These are phyloP conservation scores for Pterocles gutturalis DNA, from an alignment of 2,113 vertebrate genomes.

Conservation along the genomic window DNA sequence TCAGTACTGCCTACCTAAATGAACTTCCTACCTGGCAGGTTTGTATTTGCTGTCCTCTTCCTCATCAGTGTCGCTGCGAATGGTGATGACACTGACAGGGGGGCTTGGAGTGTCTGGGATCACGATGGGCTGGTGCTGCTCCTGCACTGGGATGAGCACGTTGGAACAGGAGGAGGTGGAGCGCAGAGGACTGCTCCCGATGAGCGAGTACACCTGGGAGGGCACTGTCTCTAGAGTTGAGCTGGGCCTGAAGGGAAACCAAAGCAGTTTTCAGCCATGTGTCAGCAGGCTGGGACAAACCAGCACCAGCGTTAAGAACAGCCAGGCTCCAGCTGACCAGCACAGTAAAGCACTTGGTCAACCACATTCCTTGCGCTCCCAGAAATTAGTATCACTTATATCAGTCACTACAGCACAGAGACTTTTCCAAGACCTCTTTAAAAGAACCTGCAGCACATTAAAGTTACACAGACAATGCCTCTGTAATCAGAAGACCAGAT, in stretches of 20 bases:
- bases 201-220: conserved; percentile 82
- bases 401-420: not conserved
- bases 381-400: not conserved
- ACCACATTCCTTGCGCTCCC: not conserved
- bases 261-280: not conserved
- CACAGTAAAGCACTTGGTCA: not conserved
- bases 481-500: not conserved
- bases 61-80: conserved; percentile 96
- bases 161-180: conserved; percentile 80
- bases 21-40: conserved; percentile 75
- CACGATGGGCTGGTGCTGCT: conserved; percentile 91
- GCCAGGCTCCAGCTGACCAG: not conserved
- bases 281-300: not conserved
- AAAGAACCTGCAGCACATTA: not conserved
- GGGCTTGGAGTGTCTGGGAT: conserved; percentile 98
- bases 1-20: not conserved
- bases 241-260: conserved; percentile 75
- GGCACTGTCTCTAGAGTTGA: conserved; percentile 80
- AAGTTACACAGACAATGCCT: not conserved
- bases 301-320: not conserved
- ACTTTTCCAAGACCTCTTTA: not conserved
- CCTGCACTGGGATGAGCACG: conserved; percentile 81
- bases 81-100: conserved; percentile 97
- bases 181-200: conserved; percentile 84
- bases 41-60: conserved; percentile 94